Percentiles rank a stretch among this genome's conserved stretches.
These are phyloP conservation scores for Calcarius ornatus DNA, from an alignment of 2,113 vertebrate genomes.

Conservation along the genomic window DNA sequence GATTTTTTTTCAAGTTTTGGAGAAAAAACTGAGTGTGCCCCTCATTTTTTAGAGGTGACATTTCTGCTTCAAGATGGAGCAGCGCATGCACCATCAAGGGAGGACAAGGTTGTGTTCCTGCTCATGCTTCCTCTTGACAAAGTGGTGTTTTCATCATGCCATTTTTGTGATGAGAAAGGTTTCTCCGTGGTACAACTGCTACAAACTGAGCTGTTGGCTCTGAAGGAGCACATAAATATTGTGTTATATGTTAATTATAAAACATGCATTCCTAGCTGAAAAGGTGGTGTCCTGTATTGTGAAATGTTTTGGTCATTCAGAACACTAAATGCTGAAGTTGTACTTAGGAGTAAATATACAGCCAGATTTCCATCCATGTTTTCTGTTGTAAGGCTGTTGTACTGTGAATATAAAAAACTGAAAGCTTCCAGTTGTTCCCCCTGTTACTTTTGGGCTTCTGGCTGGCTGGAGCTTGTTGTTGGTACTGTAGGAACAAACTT, in stretches of 20 bases:
- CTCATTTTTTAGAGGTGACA: background rate
- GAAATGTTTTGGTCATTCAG: background rate
- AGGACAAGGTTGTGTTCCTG: background rate
- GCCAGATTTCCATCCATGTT: accelerated
- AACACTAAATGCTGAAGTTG: background rate
- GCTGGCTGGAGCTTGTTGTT: slow-evolving; percentile 50
- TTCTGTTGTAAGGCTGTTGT: background rate
- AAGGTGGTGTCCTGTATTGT: background rate
- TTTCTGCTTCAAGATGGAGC: background rate
- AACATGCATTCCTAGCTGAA: background rate
- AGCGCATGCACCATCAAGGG: background rate
- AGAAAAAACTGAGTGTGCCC: background rate
- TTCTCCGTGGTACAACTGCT: background rate
- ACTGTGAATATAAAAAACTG: background rate
- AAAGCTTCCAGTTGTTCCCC: background rate
- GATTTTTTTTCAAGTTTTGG: background rate
- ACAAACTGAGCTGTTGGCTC: background rate
- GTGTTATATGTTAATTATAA: background rate
- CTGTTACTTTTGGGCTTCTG: background rate
- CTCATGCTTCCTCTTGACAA: background rate
- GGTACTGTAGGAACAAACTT: slow-evolving; percentile 48
- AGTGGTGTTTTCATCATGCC: background rate
- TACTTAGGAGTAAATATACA: background rate
- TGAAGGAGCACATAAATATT: background rate
- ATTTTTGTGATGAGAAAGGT: background rate